Conservation (phyloP, 2,113 vertebrate genomes). For the Petaurus breviceps region DNA sequence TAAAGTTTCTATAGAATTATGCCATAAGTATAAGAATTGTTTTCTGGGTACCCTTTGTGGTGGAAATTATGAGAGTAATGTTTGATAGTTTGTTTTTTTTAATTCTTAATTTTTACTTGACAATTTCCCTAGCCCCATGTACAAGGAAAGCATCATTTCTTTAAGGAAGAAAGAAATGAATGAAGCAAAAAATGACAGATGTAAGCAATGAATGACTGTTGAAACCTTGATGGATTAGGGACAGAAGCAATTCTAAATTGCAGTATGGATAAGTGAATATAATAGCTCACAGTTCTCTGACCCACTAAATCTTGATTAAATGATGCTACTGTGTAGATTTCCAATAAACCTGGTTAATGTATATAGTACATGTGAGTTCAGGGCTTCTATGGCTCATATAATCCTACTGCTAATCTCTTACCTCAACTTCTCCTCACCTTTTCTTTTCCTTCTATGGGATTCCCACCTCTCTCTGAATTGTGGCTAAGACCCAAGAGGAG, state of each 20-base stretch:
- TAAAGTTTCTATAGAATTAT: constrained; percentile 24
- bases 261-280: background rate
- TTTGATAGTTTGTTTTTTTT: background rate
- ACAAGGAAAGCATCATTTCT: background rate
- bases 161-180: background rate
- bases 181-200: background rate
- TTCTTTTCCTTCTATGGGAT: background rate
- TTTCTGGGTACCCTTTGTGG: constrained; percentile 46
- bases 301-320: background rate
- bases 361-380: background rate
- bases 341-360: background rate
- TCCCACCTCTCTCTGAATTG: background rate
- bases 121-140: background rate
- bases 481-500: background rate
- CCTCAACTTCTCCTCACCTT: background rate
- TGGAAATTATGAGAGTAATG: background rate
- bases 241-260: background rate
- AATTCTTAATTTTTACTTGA: background rate
- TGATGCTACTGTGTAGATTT: background rate
- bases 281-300: background rate
- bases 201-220: background rate
- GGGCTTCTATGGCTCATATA: background rate
- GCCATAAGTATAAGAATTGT: constrained; percentile 19
- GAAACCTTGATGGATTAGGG: background rate
- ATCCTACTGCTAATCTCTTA: background rate